These are phyloP conservation scores for Pristionchus pacificus DNA, from an alignment of 1,140 invertebrate species.

Conservation along the genomic window DNA sequence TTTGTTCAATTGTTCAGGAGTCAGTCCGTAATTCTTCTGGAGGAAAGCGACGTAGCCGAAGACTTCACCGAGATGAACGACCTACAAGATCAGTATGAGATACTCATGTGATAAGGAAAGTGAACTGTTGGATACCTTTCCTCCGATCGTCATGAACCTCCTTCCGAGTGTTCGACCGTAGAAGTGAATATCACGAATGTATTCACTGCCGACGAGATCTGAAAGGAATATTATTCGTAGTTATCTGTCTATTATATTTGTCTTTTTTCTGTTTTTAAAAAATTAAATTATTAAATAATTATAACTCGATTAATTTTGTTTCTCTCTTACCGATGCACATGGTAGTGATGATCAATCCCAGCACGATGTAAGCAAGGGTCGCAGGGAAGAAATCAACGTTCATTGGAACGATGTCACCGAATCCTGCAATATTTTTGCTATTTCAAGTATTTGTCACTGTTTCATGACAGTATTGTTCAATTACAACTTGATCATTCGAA, in stretches of 20 bases:
- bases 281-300: not conserved
- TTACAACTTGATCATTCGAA: not conserved
- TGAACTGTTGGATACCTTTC: too few relatives aligned
- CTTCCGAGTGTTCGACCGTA: constrained; percentile 54
- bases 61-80: constrained; percentile 56
- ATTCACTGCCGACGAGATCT: constrained; percentile 56
- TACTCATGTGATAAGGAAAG: not conserved
- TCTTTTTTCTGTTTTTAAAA: not conserved
- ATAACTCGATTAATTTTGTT: constrained; percentile 22
- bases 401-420: constrained; percentile 56
- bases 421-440: constrained; percentile 33
- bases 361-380: constrained; percentile 53
- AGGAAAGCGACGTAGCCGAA: constrained; percentile 56
- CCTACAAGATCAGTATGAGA: not conserved
- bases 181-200: constrained; percentile 57
- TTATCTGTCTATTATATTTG: too few relatives aligned
- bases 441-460: too few relatives aligned
- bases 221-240: constrained; percentile 18
- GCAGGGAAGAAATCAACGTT: constrained; percentile 53
- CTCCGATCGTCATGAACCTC: constrained; percentile 54
- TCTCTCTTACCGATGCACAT: constrained; percentile 55
- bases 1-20: constrained; percentile 55
- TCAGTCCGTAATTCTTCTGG: constrained; percentile 57
- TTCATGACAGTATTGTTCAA: too few relatives aligned
- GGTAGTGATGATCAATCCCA: constrained; percentile 57